Percentiles rank a stretch among this genome's conserved stretches.
phyloP scores from a whole-genome alignment of 2,113 vertebrate species.

The Zootoca vivipara region DNA sequence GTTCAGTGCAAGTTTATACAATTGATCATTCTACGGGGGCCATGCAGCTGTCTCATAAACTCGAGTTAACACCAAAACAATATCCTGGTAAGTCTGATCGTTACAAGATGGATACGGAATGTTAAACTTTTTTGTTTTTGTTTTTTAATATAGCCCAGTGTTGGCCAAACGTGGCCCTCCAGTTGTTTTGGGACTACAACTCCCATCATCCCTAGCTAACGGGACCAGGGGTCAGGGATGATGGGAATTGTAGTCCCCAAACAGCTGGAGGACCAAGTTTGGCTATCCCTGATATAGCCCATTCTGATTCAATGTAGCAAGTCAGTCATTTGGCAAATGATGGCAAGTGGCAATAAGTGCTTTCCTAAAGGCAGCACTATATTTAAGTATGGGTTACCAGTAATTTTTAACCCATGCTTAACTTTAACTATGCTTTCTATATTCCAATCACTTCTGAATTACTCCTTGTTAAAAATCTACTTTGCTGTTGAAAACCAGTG shows the following conservation, averaged over 20 bases:
- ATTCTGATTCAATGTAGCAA: slow-evolving; percentile 2
- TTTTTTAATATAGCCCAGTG: neutral
- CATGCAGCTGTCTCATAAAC: slow-evolving; percentile 96
- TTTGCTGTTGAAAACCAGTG: neutral
- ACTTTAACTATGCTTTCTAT: neutral
- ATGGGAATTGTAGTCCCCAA: too few species aligned
- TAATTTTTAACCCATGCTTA: neutral
- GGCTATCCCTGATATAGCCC: neutral
- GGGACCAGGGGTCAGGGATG: too few species aligned
- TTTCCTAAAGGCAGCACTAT: neutral
- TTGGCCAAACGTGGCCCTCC: too few species aligned
- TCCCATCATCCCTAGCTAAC: too few species aligned
- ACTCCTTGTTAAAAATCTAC: neutral
- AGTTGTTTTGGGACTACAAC: too few species aligned
- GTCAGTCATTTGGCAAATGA: neutral
- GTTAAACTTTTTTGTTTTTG: neutral
- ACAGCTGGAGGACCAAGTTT: too few species aligned
- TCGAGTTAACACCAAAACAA: slow-evolving; percentile 97
- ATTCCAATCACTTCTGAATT: neutral
- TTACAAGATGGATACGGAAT: neutral
- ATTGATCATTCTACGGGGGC: slow-evolving; percentile 93
- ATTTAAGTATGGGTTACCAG: too few species aligned
- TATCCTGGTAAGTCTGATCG: slow-evolving; percentile 88
- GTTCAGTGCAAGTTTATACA: slow-evolving; percentile 94
- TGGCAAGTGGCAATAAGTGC: too few species aligned